Evolutionary conservation across 2,113 vertebrate genomes (phyloP).

Genomic region (Proterorhinus semilunaris): DNA sequence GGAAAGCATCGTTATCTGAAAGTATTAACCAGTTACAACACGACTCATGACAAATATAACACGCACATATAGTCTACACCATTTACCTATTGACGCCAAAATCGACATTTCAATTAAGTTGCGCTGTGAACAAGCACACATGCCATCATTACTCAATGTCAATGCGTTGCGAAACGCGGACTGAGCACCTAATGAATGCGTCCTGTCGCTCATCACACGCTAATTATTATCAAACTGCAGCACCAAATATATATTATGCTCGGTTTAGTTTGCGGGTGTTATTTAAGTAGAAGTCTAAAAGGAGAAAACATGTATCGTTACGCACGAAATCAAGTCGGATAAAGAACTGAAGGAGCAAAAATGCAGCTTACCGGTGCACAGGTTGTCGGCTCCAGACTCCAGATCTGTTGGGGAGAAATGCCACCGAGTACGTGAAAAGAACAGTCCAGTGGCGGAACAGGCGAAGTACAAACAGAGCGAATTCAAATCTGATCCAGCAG

Average conservation of each 20-base stretch:
- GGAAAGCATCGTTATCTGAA: not conserved
- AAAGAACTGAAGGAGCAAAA: slow-evolving; percentile 35
- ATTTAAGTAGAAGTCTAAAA: not conserved
- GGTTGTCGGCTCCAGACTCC: slow-evolving; percentile 59
- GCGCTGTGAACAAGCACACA: slow-evolving; percentile 39
- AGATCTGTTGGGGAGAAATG: slow-evolving; percentile 30
- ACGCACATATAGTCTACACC: slow-evolving; percentile 17
- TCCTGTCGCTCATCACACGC: slow-evolving; percentile 33
- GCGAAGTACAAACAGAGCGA: slow-evolving; percentile 74
- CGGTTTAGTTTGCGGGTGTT: not conserved
- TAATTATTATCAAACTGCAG: slow-evolving; percentile 12
- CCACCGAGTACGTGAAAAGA: slow-evolving; percentile 60
- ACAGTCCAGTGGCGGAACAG: slow-evolving; percentile 71
- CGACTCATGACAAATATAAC: slow-evolving; percentile 3
- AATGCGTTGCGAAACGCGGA: slow-evolving; percentile 15
- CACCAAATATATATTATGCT: not conserved
- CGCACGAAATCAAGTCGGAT: not conserved
- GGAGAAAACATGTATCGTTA: slow-evolving; percentile 1
- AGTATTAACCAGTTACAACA: not conserved
- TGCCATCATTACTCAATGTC: slow-evolving; percentile 56
- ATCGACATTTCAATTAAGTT: slow-evolving; percentile 67
- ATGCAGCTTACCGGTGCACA: slow-evolving; percentile 65
- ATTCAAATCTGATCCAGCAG: slow-evolving; percentile 71
- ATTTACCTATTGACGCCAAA: slow-evolving; percentile 35
- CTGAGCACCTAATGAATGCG: slow-evolving; percentile 28